These are phyloP conservation scores for Psophia crepitans DNA, from an alignment of 2,113 vertebrate species.

Conservation along the genomic window DNA sequence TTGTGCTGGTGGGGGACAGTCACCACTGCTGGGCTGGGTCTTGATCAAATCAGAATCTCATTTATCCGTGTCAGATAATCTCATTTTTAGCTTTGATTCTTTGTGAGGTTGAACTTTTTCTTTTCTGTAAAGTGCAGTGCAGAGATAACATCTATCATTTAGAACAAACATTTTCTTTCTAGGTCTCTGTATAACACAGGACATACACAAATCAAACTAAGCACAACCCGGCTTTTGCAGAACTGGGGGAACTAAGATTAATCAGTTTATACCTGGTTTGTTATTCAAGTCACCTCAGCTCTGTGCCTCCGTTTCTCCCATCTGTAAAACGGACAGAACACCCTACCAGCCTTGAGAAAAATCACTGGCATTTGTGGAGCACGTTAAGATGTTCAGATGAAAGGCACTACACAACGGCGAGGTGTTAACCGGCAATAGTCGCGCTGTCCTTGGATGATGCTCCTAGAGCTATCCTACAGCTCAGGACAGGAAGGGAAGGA, in stretches of 20 bases:
- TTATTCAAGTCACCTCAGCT: neutral
- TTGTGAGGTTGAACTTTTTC: neutral
- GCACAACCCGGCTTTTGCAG: neutral
- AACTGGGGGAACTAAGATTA: neutral
- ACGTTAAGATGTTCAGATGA: constrained; percentile 56
- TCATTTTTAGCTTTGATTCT: neutral
- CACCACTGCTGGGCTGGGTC: neutral
- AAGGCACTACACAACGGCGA: constrained; percentile 33
- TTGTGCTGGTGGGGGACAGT: neutral
- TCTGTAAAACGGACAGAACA: neutral
- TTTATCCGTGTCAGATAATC: neutral
- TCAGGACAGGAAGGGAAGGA: neutral
- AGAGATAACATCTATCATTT: neutral
- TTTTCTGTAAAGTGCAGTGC: neutral
- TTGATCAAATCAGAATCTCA: neutral
- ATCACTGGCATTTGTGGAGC: neutral
- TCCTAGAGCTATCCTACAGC: neutral
- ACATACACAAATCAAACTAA: neutral
- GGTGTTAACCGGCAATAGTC: neutral
- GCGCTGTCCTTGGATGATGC: neutral
- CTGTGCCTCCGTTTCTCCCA: constrained; percentile 40
- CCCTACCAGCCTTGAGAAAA: neutral
- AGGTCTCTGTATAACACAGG: neutral
- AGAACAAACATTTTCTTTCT: neutral
- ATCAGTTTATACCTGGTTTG: neutral